Conservation (phyloP, 2,888 invertebrate genomes). For the Drosophila prolongata region DNA sequence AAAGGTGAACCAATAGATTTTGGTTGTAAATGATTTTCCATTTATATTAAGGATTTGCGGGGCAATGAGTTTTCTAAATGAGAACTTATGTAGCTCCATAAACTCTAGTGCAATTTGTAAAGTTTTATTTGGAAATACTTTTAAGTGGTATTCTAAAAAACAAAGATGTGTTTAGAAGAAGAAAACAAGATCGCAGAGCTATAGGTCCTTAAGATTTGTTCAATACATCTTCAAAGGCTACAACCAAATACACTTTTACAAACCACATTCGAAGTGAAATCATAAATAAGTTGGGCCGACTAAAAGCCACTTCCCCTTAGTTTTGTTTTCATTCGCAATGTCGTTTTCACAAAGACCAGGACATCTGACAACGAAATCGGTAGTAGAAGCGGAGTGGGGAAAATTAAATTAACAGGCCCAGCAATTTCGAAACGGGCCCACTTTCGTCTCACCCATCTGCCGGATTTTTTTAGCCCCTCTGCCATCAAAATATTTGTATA, state of each 20-base stretch:
- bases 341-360: not conserved
- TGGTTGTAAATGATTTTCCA: too few species aligned
- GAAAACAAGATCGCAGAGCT: too few species aligned
- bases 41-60: not conserved
- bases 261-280: not conserved
- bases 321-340: not conserved
- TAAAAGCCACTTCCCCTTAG: not conserved
- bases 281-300: slow-evolving; percentile 15
- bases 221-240: too few species aligned
- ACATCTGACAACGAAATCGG: slow-evolving; percentile 16
- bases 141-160: too few species aligned
- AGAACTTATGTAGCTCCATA: not conserved
- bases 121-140: too few species aligned
- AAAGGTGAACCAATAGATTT: not conserved
- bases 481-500: slow-evolving; percentile 29
- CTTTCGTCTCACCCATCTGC: not conserved
- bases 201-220: too few species aligned
- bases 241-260: too few species aligned
- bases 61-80: slow-evolving; percentile 2
- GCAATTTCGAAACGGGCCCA: slow-evolving; percentile 11
- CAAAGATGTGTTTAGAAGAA: too few species aligned
- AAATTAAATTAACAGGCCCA: slow-evolving; percentile 41
- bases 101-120: too few species aligned
- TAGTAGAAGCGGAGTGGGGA: not conserved
- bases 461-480: not conserved